Evolutionary conservation across 2,797 vertebrate species (phyloP), one percentile per base, ranked within the genome.

Genomic region (Nyctalus aviator): DNA sequence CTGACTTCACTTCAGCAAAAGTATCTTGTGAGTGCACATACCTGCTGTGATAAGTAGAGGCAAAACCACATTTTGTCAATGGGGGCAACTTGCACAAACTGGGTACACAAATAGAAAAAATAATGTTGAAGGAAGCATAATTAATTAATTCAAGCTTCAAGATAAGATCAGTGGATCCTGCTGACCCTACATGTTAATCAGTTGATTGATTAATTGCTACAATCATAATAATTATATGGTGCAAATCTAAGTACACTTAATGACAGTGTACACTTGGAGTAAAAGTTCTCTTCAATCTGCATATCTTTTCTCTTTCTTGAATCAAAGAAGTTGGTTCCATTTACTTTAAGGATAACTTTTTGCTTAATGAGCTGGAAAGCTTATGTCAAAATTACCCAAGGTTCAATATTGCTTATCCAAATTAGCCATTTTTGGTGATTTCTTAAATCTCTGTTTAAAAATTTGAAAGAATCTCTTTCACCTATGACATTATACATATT

Each of bases 121-220:
- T 98, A 98, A 98, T 90, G 97, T 97, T 97, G 96, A 97, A 97
- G 94, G 95, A 97, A 97, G 97, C 97, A 93, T 98, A 98, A 98
- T 98, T 98, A 98, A 98, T 98, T 98, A 98, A 98, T 98, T 98
- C 96, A 97, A 97, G 98, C 97, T 97, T 98, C 96, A 93, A 97
- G 97, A 98, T 98, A 98, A 97, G 97, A 98, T 98, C 98, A 97
- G 91, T 75, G 94, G 97, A 97, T 98, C 97, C 97, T 97, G 96
- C 96, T 98, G 97, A 98, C 98, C 98, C 94, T 93, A 97, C 88
- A 96, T 98, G 98, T 97, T 98, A 98, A 98, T 98, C 97, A 98
- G 97, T 93, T 98, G 98, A 98, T 98, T 98, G 98, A 98, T 98
- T 98, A 98, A 98, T 98, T 98, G 97, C 97, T 98, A 97, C 97